Evolutionary conservation across 2,113 vertebrate genomes (phyloP), one percentile per base, ranked within the genome.

Genomic region (Falcunculus frontatus): DNA sequence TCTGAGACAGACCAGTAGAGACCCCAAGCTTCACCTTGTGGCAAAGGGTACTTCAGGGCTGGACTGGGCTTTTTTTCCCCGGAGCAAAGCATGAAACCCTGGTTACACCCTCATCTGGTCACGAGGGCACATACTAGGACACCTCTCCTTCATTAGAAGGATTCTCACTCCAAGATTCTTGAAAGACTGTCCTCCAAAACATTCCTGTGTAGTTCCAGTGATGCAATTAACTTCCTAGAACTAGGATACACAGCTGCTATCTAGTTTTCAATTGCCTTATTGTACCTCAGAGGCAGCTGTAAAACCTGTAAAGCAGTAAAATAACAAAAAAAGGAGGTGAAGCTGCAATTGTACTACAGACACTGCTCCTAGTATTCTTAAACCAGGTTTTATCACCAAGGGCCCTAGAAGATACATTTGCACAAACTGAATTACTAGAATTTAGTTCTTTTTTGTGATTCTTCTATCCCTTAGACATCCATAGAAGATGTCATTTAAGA

Each of bases 401-500:
- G 14, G 17, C 26, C 83, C 87, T 27, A 35, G 27, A 75, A 85
- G 1, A 16, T 2, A 22, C 2, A 59, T 25, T 63, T 65, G 21
- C 17, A 91, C 21, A 67, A 50, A 50, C 0, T 9, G 1, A 46
- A 67, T 52, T 63, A 49, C 11, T 41, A 26, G 47, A 73, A 63
- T 80, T 41, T 4, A 35, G 16, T 15, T 50, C 1, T 49, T 47
- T 25, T 42, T 47, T 35, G 9, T 25, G 13, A 42, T 87, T 29
- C 11, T 55, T 74, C 55, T 63, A 17, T 20, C 44, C 52, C n/a
- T 87, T 37, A 69, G 11, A 56, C n/a, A 87, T 14, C 37, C 1
- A 0, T 5, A 78, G 21, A 62, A n/a, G 1, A 78, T 0, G 0
- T 27, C 9, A 62, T 49, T 68, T 39, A n/a, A 81, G 30, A 49